Percentiles rank a stretch among this genome's conserved stretches.
Conservation (phyloP, 2,888 invertebrate species). For the Neelides folsomi region DNA sequence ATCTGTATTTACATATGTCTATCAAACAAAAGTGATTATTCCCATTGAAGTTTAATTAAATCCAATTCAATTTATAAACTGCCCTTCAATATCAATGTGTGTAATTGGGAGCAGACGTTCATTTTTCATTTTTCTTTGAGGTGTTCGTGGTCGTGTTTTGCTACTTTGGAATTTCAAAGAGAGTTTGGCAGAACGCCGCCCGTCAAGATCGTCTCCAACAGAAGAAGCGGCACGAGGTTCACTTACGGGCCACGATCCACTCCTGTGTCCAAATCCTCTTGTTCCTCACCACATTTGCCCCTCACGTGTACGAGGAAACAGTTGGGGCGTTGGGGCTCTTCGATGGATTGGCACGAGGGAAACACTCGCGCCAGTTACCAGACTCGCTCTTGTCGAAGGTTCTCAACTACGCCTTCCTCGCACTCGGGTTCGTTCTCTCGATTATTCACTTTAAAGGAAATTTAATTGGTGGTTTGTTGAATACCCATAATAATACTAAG, state of each 20-base stretch:
- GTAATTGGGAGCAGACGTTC: no score
- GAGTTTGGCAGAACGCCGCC: slow-evolving; percentile 28
- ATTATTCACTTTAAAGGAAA: no score
- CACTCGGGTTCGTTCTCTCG: slow-evolving; percentile 22
- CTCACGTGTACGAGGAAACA: slow-evolving; percentile 28
- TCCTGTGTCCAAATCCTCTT: slow-evolving; percentile 29
- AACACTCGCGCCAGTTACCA: background rate
- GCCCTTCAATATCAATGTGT: no score
- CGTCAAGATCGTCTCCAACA: slow-evolving; percentile 26
- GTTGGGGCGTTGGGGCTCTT: slow-evolving; percentile 15
- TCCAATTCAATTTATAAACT: no score
- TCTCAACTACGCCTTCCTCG: slow-evolving; percentile 28
- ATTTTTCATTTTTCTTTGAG: slow-evolving; percentile 12
- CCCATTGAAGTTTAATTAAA: no score
- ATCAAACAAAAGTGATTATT: no score
- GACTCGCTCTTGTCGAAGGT: slow-evolving; percentile 22
- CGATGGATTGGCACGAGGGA: slow-evolving; percentile 12
- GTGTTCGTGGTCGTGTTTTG: slow-evolving; percentile 22
- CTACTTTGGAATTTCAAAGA: slow-evolving; percentile 28
- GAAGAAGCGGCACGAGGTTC: slow-evolving; percentile 26
- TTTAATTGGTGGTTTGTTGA: no score
- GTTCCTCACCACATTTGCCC: slow-evolving; percentile 21
- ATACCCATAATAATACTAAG: no score
- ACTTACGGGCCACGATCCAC: slow-evolving; percentile 27
- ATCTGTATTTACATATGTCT: no score